phyloP scores from a whole-genome alignment of 2,797 vertebrate species.

The Emydoidea blandingii region DNA sequence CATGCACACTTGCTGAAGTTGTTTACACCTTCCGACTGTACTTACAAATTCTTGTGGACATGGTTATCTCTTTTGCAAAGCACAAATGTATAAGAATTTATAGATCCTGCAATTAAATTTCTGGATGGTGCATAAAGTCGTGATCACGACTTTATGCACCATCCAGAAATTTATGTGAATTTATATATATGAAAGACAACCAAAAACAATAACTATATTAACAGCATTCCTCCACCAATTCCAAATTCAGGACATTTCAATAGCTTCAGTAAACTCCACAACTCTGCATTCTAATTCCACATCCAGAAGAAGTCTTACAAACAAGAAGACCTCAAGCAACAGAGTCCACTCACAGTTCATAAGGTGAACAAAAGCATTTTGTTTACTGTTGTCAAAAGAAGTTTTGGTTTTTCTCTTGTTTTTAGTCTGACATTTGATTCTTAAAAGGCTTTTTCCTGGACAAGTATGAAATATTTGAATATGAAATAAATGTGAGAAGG shows the following conservation, averaged over 20 bases:
- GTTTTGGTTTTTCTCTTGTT: not conserved
- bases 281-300: not conserved
- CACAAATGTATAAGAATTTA: not conserved
- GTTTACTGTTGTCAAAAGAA: not conserved
- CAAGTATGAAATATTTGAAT: not conserved
- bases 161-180: too few species aligned
- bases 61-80: not conserved
- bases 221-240: fast-evolving
- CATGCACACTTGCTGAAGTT: not conserved
- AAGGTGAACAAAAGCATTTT: fast-evolving
- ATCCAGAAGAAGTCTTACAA: not conserved
- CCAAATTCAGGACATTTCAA: fast-evolving
- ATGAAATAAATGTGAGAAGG: not conserved
- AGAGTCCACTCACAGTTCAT: fast-evolving
- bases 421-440: not conserved
- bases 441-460: not conserved
- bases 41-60: not conserved
- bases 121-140: not conserved
- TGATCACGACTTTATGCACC: too few species aligned
- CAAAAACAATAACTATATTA: not conserved
- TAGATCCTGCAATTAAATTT: not conserved
- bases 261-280: fast-evolving
- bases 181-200: not conserved
- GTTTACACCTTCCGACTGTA: not conserved
- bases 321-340: fast-evolving